Percentiles rank a stretch among this genome's conserved stretches.
These are phyloP conservation scores for Aporophyla lueneburgensis DNA, from an alignment of 2,888 invertebrate genomes.

Conservation along the genomic window DNA sequence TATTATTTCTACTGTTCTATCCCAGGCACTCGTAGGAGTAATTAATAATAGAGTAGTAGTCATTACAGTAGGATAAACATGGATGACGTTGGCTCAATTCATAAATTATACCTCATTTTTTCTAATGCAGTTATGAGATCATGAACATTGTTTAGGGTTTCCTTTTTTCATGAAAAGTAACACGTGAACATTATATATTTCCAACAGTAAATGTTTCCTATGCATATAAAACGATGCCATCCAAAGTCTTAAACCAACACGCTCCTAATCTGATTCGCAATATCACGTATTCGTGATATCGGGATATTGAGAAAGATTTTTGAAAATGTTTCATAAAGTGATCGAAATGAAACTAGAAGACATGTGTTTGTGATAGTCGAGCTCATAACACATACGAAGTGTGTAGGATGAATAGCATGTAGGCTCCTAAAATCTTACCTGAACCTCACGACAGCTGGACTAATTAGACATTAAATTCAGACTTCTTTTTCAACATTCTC, in stretches of 20 bases:
- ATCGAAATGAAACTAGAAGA: background rate
- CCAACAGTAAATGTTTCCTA: conserved; percentile 18
- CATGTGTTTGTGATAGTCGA: background rate
- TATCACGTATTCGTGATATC: conserved; percentile 22
- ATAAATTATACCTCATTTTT: too few relatives aligned
- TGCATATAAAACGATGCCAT: conserved; percentile 37
- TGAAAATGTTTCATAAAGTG: conserved; percentile 8
- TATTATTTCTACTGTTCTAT: too few relatives aligned
- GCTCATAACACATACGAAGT: background rate
- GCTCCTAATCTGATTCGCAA: conserved; percentile 44
- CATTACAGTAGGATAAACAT: too few relatives aligned
- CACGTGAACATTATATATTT: conserved; percentile 13
- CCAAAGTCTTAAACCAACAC: conserved; percentile 41
- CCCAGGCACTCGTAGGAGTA: too few relatives aligned
- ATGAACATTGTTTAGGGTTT: too few relatives aligned
- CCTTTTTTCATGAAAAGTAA: too few relatives aligned
- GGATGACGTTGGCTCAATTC: too few relatives aligned
- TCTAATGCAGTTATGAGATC: too few relatives aligned
- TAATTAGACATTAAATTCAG: too few relatives aligned
- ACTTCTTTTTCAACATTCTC: too few relatives aligned
- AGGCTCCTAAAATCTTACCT: too few relatives aligned
- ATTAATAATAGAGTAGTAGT: too few relatives aligned
- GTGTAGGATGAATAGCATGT: background rate
- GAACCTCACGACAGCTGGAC: background rate
- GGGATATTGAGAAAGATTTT: conserved; percentile 28